A percentile compares a stretch with the other conserved stretches of the same genome.
Conservation (phyloP, 1,140 invertebrate genomes). For the Leptestheria dahalacensis region DNA sequence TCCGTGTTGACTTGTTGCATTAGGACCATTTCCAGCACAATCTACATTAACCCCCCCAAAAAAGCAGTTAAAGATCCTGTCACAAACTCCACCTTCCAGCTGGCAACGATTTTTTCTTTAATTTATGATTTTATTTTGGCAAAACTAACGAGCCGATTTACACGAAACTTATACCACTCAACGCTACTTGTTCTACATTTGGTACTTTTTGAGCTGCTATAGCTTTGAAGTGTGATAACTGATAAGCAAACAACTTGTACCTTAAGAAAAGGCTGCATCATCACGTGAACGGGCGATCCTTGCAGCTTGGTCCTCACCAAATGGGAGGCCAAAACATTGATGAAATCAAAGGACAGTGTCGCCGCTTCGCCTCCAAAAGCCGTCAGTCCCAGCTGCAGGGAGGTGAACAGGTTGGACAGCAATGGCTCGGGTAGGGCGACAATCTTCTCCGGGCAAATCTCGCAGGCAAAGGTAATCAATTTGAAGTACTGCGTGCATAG, state of each 20-base stretch:
- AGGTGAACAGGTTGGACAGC: constrained; percentile 35
- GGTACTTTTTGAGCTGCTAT: too few relatives aligned
- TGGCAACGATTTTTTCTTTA: too few relatives aligned
- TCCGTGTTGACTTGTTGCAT: constrained; percentile 50
- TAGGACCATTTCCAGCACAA: constrained; percentile 48
- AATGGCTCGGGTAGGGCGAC: constrained; percentile 10
- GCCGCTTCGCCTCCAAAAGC: constrained; percentile 47
- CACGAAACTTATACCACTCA: too few relatives aligned
- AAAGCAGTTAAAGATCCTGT: too few relatives aligned
- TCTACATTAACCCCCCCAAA: too few relatives aligned
- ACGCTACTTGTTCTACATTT: neutral
- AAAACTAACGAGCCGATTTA: too few relatives aligned
- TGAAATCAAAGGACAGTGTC: constrained; percentile 46
- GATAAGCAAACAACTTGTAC: constrained; percentile 34
- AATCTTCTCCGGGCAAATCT: constrained; percentile 45
- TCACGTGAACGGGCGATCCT: constrained; percentile 32
- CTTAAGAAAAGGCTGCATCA: constrained; percentile 49
- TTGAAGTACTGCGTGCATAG: constrained; percentile 45
- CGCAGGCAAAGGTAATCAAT: constrained; percentile 47
- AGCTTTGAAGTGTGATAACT: neutral
- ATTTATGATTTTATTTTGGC: constrained; percentile 29
- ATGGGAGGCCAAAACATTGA: constrained; percentile 35
- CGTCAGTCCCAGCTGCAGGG: constrained; percentile 49
- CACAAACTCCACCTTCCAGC: too few relatives aligned
- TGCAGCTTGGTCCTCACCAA: constrained; percentile 27